A percentile compares a stretch with the other conserved stretches of the same genome.
These are phyloP conservation scores for Druon quercuslanigerum DNA, from an alignment of 1,140 invertebrate genomes.

Conservation along the genomic window DNA sequence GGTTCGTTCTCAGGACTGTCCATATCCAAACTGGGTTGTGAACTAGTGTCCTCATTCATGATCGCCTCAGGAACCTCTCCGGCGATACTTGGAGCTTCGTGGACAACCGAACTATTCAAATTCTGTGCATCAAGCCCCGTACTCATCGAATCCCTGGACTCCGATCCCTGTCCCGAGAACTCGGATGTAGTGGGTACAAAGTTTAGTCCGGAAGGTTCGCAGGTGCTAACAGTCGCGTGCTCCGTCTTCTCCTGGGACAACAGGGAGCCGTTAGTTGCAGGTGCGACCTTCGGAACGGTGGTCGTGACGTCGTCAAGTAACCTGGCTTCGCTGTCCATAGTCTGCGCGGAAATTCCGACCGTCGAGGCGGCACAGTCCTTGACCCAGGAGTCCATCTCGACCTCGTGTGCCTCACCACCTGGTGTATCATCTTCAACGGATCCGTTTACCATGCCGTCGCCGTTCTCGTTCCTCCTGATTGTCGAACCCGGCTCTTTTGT, in stretches of 20 bases:
- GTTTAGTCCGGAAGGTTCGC: conserved; percentile 47
- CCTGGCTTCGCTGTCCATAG: conserved; percentile 48
- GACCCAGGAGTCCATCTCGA: conserved; percentile 72
- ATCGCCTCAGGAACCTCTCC: conserved; percentile 67
- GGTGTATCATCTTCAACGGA: conserved; percentile 69
- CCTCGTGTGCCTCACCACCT: conserved; percentile 56
- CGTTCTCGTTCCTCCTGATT: conserved; percentile 80
- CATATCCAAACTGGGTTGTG: conserved; percentile 69
- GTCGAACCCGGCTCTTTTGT: conserved; percentile 89
- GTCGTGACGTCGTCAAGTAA: conserved; percentile 15
- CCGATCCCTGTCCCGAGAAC: conserved; percentile 43
- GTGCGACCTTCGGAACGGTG: background rate
- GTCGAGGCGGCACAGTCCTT: conserved; percentile 64
- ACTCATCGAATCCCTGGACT: background rate
- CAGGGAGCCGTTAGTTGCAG: background rate
- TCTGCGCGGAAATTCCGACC: conserved; percentile 47
- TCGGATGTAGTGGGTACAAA: conserved; percentile 57
- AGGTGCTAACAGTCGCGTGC: background rate
- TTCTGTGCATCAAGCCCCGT: background rate
- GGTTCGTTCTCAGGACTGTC: conserved; percentile 64
- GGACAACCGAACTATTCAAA: conserved; percentile 39
- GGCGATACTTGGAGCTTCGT: conserved; percentile 53
- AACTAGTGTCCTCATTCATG: conserved; percentile 73
- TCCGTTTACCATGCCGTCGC: conserved; percentile 80
- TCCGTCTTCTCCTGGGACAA: conserved; percentile 3